phyloP scores from a whole-genome alignment of 2,113 vertebrate species.

The Microtus montanus region DNA sequence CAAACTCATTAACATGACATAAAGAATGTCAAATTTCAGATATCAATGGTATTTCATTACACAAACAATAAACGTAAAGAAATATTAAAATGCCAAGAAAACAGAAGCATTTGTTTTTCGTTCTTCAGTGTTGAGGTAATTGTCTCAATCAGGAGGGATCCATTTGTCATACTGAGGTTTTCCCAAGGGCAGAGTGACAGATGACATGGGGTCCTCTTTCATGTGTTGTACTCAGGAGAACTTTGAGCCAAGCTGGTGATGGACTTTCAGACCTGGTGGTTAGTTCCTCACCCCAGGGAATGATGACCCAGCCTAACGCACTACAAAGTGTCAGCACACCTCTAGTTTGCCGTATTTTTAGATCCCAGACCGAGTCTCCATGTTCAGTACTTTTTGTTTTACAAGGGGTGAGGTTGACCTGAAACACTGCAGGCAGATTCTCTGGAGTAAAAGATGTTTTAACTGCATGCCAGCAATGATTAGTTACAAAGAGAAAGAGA shows the following conservation, averaged over 20 bases:
- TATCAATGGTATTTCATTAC: background rate
- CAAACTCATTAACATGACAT: background rate
- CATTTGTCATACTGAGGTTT: background rate
- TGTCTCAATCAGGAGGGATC: constrained; percentile 9
- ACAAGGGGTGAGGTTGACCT: constrained; percentile 63
- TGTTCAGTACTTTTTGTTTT: constrained; percentile 37
- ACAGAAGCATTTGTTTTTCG: background rate
- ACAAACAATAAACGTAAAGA: background rate
- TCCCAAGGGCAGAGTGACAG: background rate
- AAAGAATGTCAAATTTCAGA: background rate
- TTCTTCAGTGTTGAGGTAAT: background rate
- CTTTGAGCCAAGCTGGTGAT: background rate
- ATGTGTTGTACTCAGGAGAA: background rate
- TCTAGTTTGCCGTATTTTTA: constrained; percentile 43
- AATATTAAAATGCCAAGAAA: background rate
- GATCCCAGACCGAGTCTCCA: constrained; percentile 41
- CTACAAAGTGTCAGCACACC: constrained; percentile 42
- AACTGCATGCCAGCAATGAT: constrained; percentile 67
- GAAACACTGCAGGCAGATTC: constrained; percentile 54
- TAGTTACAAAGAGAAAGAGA: constrained; percentile 64
- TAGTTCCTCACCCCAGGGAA: background rate
- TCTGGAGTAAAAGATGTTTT: constrained; percentile 62
- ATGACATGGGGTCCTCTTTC: background rate
- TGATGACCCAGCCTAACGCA: constrained; percentile 7
- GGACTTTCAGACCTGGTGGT: background rate